A percentile compares a stretch with the other conserved stretches of the same genome.
Evolutionary conservation across 2,888 invertebrate genomes (phyloP).

Genomic region (Acleris laterana): DNA sequence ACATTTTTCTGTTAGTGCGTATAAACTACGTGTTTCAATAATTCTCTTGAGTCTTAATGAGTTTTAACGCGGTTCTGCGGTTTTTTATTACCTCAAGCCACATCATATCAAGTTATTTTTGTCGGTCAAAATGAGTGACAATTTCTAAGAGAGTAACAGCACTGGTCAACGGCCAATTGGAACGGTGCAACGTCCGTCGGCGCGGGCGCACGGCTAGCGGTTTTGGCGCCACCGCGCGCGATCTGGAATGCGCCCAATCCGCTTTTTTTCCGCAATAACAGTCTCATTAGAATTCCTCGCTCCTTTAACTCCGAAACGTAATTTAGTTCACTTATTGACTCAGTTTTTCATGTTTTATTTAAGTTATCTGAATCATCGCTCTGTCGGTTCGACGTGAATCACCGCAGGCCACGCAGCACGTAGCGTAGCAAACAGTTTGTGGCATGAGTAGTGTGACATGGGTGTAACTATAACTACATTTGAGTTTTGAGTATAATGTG

Average conservation of each 20-base stretch:
- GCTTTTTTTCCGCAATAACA: slow-evolving; percentile 37
- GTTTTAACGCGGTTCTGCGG: too few relatives aligned
- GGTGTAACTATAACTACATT: background rate
- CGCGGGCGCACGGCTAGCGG: slow-evolving; percentile 40
- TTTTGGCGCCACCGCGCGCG: slow-evolving; percentile 46
- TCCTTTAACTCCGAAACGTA: slow-evolving; percentile 5
- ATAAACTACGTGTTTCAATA: too few relatives aligned
- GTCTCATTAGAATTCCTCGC: slow-evolving; percentile 22
- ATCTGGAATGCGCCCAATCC: slow-evolving; percentile 39
- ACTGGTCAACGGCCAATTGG: slow-evolving; percentile 29
- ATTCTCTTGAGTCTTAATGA: too few relatives aligned
- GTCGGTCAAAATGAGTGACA: too few relatives aligned
- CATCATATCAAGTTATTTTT: too few relatives aligned
- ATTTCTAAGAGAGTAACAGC: slow-evolving; percentile 3
- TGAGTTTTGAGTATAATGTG: background rate
- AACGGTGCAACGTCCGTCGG: slow-evolving; percentile 25
- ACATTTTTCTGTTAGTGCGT: too few relatives aligned
- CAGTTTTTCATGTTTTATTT: background rate
- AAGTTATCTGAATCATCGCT: slow-evolving; percentile 23
- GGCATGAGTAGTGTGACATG: background rate
- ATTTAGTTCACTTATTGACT: slow-evolving; percentile 15
- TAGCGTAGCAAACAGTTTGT: background rate
- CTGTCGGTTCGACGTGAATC: slow-evolving; percentile 1
- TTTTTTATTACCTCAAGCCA: too few relatives aligned
- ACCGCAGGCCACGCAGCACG: background rate